Conservation (phyloP, 2,888 invertebrate genomes). For the Pristionchus japonicus region DNA sequence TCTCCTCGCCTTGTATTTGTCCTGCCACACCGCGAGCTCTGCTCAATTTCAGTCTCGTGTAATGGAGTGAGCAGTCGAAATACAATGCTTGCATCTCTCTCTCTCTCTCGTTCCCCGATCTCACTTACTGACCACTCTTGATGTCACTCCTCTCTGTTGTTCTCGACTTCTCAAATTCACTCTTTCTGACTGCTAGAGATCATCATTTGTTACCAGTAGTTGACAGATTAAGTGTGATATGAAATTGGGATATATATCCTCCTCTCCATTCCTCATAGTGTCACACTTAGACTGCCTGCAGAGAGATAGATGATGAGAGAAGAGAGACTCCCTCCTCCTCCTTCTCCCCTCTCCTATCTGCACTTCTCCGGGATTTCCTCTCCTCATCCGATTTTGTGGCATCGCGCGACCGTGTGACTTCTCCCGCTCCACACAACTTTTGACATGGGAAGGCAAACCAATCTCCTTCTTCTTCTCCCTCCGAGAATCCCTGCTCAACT, state of each 20-base stretch:
- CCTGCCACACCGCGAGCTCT: not conserved
- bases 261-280: too few species aligned
- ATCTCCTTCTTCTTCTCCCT: not conserved
- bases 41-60: slow-evolving; percentile 23
- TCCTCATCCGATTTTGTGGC: slow-evolving; percentile 10
- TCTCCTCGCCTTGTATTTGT: not conserved
- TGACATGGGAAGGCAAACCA: not conserved
- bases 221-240: too few species aligned
- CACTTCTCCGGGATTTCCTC: not conserved
- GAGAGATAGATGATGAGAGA: not conserved
- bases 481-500: not conserved
- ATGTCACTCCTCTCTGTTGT: not conserved
- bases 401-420: not conserved
- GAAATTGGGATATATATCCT: too few species aligned
- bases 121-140: not conserved
- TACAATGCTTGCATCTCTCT: not conserved
- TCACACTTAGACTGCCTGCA: too few species aligned
- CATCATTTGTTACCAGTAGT: too few species aligned
- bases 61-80: slow-evolving; percentile 35
- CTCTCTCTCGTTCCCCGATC: not conserved
- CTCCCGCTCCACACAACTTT: not conserved
- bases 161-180: not conserved
- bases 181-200: too few species aligned
- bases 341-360: not conserved
- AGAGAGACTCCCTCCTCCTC: not conserved